These are phyloP conservation scores for Vespertilio murinus DNA, from an alignment of 2,797 vertebrate genomes.

Conservation along the genomic window DNA sequence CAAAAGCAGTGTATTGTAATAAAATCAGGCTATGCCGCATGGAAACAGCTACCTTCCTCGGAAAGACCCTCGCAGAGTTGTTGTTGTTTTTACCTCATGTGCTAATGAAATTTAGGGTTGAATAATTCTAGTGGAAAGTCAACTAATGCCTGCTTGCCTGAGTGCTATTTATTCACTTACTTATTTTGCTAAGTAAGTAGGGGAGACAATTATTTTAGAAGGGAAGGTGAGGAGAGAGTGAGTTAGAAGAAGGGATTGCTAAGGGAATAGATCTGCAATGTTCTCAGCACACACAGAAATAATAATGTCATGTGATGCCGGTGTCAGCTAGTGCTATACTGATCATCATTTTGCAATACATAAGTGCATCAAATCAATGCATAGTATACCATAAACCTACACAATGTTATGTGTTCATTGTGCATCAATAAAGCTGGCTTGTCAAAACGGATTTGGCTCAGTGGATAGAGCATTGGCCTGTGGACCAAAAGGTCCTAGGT, in stretches of 20 bases:
- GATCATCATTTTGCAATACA: neutral
- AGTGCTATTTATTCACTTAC: neutral
- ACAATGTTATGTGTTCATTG: neutral
- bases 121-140: neutral
- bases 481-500: no score
- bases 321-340: neutral
- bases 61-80: neutral
- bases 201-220: neutral
- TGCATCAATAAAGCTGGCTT: neutral
- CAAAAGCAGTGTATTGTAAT: conserved; percentile 17
- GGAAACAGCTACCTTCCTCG: neutral
- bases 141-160: neutral
- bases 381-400: neutral
- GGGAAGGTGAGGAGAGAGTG: neutral
- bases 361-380: neutral
- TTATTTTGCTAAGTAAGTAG: conserved; percentile 1
- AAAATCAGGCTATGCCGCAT: neutral
- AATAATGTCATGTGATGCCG: neutral
- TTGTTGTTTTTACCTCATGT: neutral
- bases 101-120: neutral
- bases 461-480: no score
- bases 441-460: no score
- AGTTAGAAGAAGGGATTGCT: neutral
- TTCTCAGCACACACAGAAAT: neutral
- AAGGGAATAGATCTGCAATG: neutral